A percentile compares a stretch with the other conserved stretches of the same genome.
phyloP scores from a whole-genome alignment of 2,888 invertebrate species.

The Tanytarsus gracilentus region DNA sequence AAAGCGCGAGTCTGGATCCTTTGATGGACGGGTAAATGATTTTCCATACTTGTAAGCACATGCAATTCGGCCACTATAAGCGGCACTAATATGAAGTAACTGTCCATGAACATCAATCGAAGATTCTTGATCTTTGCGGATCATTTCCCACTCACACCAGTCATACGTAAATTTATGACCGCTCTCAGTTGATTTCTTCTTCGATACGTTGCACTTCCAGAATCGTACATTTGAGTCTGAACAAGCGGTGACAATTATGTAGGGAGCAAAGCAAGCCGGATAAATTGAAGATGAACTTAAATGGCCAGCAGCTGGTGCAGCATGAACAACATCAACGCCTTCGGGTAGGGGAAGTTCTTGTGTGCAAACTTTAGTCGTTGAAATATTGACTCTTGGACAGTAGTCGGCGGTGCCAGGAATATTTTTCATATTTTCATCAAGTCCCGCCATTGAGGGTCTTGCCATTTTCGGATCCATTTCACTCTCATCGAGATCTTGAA shows the following conservation, averaged over 20 bases:
- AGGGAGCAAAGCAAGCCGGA: conserved; percentile 97
- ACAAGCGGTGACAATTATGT: conserved; percentile 91
- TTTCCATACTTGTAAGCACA: conserved; percentile 93
- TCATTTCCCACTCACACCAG: conserved; percentile 88
- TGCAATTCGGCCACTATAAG: conserved; percentile 94
- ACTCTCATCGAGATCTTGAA: conserved; percentile 69
- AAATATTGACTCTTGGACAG: conserved; percentile 69
- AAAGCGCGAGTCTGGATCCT: conserved; percentile 70
- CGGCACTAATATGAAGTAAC: conserved; percentile 88
- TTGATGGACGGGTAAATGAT: conserved; percentile 74
- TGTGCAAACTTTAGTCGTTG: conserved; percentile 86
- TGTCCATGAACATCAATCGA: conserved; percentile 69
- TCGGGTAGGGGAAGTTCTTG: conserved; percentile 80
- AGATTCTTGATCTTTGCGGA: conserved; percentile 58
- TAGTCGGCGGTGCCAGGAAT: conserved; percentile 37
- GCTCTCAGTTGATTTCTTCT: conserved; percentile 30
- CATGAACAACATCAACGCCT: conserved; percentile 86
- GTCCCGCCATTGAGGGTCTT: conserved; percentile 29
- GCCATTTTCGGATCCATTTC: conserved; percentile 16
- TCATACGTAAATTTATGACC: conserved; percentile 48
- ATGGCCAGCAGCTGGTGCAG: conserved; percentile 92
- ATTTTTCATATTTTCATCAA: conserved; percentile 38
- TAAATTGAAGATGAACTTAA: conserved; percentile 95
- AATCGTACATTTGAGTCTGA: conserved; percentile 82
- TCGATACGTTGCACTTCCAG: conserved; percentile 67